phyloP scores from a whole-genome alignment of 2,888 invertebrate species.

The Platycheirus rosarum region DNA sequence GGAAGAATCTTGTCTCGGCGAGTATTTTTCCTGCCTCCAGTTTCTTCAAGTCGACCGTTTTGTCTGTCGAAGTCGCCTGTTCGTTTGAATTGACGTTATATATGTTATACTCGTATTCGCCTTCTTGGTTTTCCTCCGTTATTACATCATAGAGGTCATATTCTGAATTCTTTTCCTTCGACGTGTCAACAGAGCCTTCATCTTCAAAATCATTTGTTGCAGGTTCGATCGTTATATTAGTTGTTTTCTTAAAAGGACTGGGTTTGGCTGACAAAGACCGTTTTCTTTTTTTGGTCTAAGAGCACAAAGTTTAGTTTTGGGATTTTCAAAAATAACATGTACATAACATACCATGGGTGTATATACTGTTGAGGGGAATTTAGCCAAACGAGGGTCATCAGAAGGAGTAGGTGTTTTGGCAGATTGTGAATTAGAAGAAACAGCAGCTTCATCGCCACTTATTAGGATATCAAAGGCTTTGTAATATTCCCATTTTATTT shows the following conservation, averaged over 20 bases:
- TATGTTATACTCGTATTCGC: constrained; percentile 27
- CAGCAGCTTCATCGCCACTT: constrained; percentile 40
- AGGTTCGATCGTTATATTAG: too few relatives aligned
- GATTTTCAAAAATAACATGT: too few relatives aligned
- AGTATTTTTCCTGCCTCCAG: constrained; percentile 56
- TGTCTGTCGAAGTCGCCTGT: constrained; percentile 1
- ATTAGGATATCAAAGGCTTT: constrained; percentile 55
- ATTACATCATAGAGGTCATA: constrained; percentile 16
- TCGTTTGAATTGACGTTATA: constrained; percentile 38
- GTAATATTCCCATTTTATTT: constrained; percentile 63
- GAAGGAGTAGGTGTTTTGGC: not conserved
- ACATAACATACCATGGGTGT: too few relatives aligned
- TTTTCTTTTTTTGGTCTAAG: constrained; percentile 30
- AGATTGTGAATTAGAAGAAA: not conserved
- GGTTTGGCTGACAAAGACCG: not conserved
- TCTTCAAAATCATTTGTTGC: too few relatives aligned
- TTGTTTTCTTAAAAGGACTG: not conserved
- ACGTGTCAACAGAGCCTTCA: too few relatives aligned
- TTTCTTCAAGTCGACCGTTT: constrained; percentile 13
- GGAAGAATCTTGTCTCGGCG: constrained; percentile 58
- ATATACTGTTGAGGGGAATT: too few relatives aligned
- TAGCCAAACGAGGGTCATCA: constrained; percentile 34
- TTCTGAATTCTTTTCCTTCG: not conserved
- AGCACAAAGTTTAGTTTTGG: too few relatives aligned
- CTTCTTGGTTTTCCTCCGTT: constrained; percentile 42